Evolutionary conservation across 2,888 invertebrate species (phyloP).

Genomic region (Aphodius granarius): DNA sequence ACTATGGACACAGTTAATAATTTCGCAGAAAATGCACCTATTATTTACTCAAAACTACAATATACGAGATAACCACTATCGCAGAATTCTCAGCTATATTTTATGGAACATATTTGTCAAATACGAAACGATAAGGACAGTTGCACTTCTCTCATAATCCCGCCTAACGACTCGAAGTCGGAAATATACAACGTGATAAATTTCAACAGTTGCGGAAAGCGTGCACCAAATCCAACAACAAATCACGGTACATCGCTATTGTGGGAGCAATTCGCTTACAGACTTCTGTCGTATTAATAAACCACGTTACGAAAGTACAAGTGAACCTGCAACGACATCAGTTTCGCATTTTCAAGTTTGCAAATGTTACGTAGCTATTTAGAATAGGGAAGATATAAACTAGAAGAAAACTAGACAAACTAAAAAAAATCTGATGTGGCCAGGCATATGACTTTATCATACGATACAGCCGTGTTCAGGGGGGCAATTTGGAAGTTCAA

Average conservation of each 20-base stretch:
- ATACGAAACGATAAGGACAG: not conserved
- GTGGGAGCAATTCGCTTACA: not conserved
- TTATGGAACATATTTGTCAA: not conserved
- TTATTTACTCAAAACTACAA: not conserved
- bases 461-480: too few species aligned
- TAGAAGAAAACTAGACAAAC: too few species aligned
- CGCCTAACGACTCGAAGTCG: not conserved
- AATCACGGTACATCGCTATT: not conserved
- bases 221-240: not conserved
- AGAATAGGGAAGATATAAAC: too few species aligned
- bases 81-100: not conserved
- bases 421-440: too few species aligned
- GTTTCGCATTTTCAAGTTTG: too few species aligned
- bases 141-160: not conserved
- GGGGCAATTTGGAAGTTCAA: too few species aligned
- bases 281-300: not conserved
- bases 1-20: not conserved
- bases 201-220: not conserved
- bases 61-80: not conserved
- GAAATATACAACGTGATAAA: not conserved
- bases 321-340: not conserved
- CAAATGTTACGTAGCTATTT: too few species aligned
- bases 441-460: too few species aligned
- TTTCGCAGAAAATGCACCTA: not conserved
- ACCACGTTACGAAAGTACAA: not conserved